A percentile compares a stretch with the other conserved stretches of the same genome.
phyloP scores from a whole-genome alignment of 1,140 invertebrate genomes.

The Platyura marginata region DNA sequence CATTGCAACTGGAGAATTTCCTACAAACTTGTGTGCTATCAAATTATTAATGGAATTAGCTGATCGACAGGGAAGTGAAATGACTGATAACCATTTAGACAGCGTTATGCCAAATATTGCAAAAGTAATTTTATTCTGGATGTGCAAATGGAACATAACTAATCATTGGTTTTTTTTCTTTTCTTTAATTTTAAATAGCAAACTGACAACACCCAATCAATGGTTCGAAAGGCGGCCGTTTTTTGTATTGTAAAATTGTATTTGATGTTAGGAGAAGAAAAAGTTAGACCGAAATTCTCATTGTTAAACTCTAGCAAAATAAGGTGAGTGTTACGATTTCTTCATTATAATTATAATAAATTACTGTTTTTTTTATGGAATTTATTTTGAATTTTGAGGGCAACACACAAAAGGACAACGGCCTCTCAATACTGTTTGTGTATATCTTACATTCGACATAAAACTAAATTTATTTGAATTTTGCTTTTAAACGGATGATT shows the following conservation, averaged over 20 bases:
- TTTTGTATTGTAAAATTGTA: conserved; percentile 92
- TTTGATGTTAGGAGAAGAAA: conserved; percentile 63
- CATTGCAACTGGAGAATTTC: conserved; percentile 68
- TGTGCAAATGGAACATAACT: neutral
- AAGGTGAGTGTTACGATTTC: no score
- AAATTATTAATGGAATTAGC: conserved; percentile 82
- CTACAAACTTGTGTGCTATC: conserved; percentile 75
- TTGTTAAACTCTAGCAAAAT: conserved; percentile 70
- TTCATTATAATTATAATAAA: no score
- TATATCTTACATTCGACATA: no score
- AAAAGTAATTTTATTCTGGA: conserved; percentile 33
- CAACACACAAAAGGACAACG: no score
- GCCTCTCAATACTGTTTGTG: no score
- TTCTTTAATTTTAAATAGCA: conserved; percentile 30
- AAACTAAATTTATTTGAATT: no score
- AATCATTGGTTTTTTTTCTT: conserved; percentile 9
- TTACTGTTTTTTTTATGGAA: no score
- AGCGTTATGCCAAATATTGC: conserved; percentile 77
- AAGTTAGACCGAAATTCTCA: conserved; percentile 57
- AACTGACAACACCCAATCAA: conserved; percentile 75
- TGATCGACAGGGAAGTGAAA: conserved; percentile 43
- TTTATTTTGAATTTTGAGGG: no score
- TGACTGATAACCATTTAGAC: conserved; percentile 51
- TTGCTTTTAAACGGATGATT: no score
- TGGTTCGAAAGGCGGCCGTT: conserved; percentile 82